Base-by-base conservation (phyloP, 2,888 invertebrate species). In the Ochropleura plecta region DNA sequence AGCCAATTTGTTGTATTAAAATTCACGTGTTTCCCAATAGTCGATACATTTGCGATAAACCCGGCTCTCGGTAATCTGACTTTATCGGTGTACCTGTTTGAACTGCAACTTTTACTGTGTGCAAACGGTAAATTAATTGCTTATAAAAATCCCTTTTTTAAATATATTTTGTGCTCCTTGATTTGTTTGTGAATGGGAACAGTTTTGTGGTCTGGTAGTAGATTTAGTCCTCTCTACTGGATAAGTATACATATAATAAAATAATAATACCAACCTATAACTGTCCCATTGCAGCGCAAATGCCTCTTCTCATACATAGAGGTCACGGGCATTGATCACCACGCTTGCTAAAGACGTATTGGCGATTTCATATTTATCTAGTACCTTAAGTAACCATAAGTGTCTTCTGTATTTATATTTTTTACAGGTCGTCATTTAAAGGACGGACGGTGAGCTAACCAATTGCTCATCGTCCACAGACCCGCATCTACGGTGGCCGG, bases 31-130 rank as follows among this genome's bases (percentile, higher is more conserved):
- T 88, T 84, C 79, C 81, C 86, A 82, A 88, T 88, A 87, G 88
- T 88, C 90, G 87, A 89, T 91, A 88, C 86, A 86, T 78, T 83
- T 79, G 77, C 90, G 93, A 92, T 93, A 93, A 93, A 92, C 92
- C 79, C 67, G 79, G 86, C 85, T 87, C 87, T 86, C 78, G 63
- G 85, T 92, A 91, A 92, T 92, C 90, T 90, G 91, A 92, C 90
- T 92, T 92, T 94, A 93, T 93, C 92, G 90, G 81, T 82, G 77
- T 74, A 81, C 68, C 79, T 79, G 79, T 86, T 80, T 80, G 76
- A 77, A 78, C 73, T 83, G 79, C 72, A 55, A 83, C 83, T 82
- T 77, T 86, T 82, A 75, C 76, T 63, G 76, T 77, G 79, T 78
- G 76, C 60, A 76, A 83, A 70, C 68, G 12, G 66, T 76, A 70